Conservation (phyloP, 2,888 invertebrate genomes). For the Patella depressa region DNA sequence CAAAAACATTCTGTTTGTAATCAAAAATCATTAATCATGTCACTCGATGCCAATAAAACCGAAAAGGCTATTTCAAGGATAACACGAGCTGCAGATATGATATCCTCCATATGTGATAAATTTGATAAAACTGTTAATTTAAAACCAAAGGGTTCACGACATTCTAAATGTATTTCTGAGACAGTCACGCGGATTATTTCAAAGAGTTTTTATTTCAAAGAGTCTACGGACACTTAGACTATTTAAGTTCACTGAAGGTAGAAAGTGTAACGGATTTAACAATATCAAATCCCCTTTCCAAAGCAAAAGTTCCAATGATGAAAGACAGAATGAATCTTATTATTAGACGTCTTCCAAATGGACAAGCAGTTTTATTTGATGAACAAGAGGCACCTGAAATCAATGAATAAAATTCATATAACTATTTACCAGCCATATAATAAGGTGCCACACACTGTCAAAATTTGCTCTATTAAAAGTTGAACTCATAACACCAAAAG, state of each 20-base stretch:
- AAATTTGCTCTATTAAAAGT: no score
- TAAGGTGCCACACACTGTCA: no score
- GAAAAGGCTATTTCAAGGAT: slow-evolving; percentile 25
- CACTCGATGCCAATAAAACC: slow-evolving; percentile 30
- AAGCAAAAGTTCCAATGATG: slow-evolving; percentile 9
- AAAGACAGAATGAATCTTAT: slow-evolving; percentile 18
- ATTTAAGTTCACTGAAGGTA: slow-evolving; percentile 17
- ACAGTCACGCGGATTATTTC: background rate
- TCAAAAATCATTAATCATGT: slow-evolving; percentile 24
- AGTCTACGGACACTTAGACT: background rate
- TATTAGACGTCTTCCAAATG: background rate
- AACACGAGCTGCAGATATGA: slow-evolving; percentile 24
- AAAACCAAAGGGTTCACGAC: slow-evolving; percentile 17
- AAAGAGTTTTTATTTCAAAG: background rate
- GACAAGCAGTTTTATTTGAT: no score
- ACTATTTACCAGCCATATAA: no score
- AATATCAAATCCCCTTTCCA: slow-evolving; percentile 14
- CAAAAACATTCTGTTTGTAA: slow-evolving; percentile 32
- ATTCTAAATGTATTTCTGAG: slow-evolving; percentile 8
- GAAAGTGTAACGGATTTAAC: slow-evolving; percentile 19
- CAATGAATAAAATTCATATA: no score
- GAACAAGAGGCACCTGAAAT: no score
- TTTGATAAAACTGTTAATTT: slow-evolving; percentile 23
- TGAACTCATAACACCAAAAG: no score
- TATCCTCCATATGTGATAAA: slow-evolving; percentile 19